Conservation (phyloP, 2,888 invertebrate genomes). For the Phorcus lineatus region DNA sequence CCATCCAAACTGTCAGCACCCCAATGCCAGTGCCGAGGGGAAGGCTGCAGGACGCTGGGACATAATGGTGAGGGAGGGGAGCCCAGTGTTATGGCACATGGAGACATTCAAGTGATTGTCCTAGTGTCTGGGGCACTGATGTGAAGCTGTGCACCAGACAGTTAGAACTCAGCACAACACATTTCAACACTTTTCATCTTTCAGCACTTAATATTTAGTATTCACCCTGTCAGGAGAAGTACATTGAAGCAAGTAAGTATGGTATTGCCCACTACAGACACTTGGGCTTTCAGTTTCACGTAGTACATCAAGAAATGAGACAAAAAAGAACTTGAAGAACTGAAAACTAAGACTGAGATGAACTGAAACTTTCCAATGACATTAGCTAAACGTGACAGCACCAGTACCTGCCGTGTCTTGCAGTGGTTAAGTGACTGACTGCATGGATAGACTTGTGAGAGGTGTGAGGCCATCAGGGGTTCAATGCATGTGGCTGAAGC, state of each 20-base stretch:
- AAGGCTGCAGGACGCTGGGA: neutral
- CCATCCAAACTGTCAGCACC: neutral
- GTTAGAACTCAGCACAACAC: constrained; percentile 19
- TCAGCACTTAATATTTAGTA: constrained; percentile 16
- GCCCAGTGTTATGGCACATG: constrained; percentile 20
- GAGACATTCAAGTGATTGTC: constrained; percentile 6
- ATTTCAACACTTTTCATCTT: constrained; percentile 3
- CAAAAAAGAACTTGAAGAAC: constrained; percentile 1
- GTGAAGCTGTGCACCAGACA: neutral
- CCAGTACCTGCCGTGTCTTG: no score
- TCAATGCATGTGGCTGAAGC: no score
- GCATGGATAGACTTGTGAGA: no score
- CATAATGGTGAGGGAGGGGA: neutral
- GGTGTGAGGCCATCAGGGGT: no score
- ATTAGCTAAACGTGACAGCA: no score
- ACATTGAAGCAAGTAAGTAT: constrained; percentile 24
- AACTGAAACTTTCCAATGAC: neutral
- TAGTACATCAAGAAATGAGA: neutral
- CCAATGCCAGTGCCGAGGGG: neutral
- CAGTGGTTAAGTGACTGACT: no score
- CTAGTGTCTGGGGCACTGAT: neutral
- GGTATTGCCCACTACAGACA: neutral
- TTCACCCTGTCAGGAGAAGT: constrained; percentile 11
- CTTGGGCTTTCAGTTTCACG: no score
- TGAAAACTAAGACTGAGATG: neutral